Base-by-base conservation (phyloP, 2,888 invertebrate genomes). In the Pollenia angustigena region DNA sequence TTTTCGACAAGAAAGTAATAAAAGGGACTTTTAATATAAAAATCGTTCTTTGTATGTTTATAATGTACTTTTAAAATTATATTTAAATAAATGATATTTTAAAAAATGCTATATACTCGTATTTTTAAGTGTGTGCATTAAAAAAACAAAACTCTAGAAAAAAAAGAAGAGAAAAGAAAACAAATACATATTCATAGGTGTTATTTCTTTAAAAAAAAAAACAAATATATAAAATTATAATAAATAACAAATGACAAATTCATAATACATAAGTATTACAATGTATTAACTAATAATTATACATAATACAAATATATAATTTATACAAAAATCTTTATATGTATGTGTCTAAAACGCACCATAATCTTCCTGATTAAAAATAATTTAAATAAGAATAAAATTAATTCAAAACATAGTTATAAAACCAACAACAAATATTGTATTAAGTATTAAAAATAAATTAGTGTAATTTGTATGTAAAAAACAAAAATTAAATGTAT, bases 391-490 rank as follows among this genome's bases (percentile, higher is more conserved):
- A 84, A 88, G 86, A 76, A 6, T 32, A 66, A 76, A 88, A 78
- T 88, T 83, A 85, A 85, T 68, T 71, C 32, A 72, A 74, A 82
- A 69, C 72, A 23, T 23, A 82, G 81, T 40, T 82, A 82, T 82
- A 75, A 84, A 60, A 80, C 52, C 68, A 66, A 82, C 48, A 87
- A 81, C 72, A 85, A 78, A 85, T 83, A 83, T 86, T 76, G 79
- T 69, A 84, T 84, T 81, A 89, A 85, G 84, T 66, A 87, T 58
- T 60, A 87, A 86, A 82, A 88, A 90, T 89, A 87, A 90, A 90
- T 90, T 92, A 92, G 91, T 89, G 90, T 92, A 91, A 92, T 91
- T 92, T 92, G 91, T 92, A 91, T 91, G 92, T 91, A 91, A 91
- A 90, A 90, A 50, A 87, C 69, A 46, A 62, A 66, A 72, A 10